Conservation (phyloP, 92 coral and sea anemone genomes). For the Phenganax marumi region DNA sequence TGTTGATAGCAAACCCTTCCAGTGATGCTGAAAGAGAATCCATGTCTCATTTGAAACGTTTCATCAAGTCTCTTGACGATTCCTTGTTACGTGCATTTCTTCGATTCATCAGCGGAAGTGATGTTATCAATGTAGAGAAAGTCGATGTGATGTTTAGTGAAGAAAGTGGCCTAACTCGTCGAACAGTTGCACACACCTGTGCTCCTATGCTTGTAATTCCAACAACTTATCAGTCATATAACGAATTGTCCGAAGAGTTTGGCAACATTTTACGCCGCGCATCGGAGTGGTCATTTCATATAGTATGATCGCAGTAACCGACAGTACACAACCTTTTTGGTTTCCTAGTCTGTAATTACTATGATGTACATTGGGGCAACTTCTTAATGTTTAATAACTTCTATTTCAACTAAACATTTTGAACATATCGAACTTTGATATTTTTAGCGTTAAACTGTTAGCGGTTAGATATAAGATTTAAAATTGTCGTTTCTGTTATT, state of each 20-base stretch:
- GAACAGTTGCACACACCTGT: slow-evolving; percentile 44
- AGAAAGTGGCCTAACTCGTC: slow-evolving; percentile 11
- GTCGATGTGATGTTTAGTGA: slow-evolving; percentile 28
- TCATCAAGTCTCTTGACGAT: slow-evolving; percentile 46
- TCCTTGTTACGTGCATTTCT: slow-evolving; percentile 25
- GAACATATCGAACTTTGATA: no score
- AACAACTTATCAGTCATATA: slow-evolving; percentile 36
- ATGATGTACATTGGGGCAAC: neutral
- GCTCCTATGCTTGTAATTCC: slow-evolving; percentile 25
- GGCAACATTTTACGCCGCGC: neutral
- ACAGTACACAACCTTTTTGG: neutral
- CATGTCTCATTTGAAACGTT: slow-evolving; percentile 42
- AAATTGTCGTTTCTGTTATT: neutral
- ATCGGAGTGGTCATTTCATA: slow-evolving; percentile 28
- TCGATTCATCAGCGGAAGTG: slow-evolving; percentile 38
- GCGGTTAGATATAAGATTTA: no score
- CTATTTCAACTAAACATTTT: neutral
- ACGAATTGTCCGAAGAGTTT: slow-evolving; percentile 31
- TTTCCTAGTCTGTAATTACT: neutral
- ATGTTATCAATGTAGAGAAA: slow-evolving; percentile 9
- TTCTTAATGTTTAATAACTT: neutral
- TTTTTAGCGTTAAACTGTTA: no score
- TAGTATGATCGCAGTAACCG: neutral
- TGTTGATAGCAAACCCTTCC: slow-evolving; percentile 18
- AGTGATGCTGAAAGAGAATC: slow-evolving; percentile 40